These are phyloP conservation scores for Piscicola geometra DNA, from an alignment of 2,888 invertebrate genomes.

Conservation along the genomic window DNA sequence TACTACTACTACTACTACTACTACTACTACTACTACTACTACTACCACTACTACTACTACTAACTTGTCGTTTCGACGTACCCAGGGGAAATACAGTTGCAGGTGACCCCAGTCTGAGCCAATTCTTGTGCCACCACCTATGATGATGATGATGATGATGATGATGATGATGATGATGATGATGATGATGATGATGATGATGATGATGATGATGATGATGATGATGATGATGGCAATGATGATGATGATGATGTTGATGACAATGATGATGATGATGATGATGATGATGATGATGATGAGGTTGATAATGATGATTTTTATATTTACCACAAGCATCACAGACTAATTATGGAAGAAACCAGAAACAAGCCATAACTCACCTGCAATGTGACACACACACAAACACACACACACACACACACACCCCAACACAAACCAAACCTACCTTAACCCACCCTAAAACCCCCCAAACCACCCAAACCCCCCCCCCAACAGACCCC, in stretches of 20 bases:
- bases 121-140: no score
- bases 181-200: conserved; percentile 13
- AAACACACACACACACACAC: no score
- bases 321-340: background rate
- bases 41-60: no score
- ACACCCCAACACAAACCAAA: no score
- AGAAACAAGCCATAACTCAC: no score
- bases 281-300: background rate
- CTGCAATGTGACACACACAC: no score
- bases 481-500: no score
- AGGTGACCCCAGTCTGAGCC: conserved; percentile 49
- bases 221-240: conserved; percentile 17
- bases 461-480: no score
- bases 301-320: background rate
- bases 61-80: conserved; percentile 49
- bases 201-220: conserved; percentile 11
- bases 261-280: background rate
- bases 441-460: no score
- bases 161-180: conserved; percentile 19
- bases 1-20: background rate
- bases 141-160: conserved; percentile 15
- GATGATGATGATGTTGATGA: background rate
- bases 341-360: no score
- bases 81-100: conserved; percentile 53
- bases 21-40: no score